These are phyloP conservation scores for Emmelina monodactyla DNA, from an alignment of 2,888 invertebrate genomes.

Conservation along the genomic window DNA sequence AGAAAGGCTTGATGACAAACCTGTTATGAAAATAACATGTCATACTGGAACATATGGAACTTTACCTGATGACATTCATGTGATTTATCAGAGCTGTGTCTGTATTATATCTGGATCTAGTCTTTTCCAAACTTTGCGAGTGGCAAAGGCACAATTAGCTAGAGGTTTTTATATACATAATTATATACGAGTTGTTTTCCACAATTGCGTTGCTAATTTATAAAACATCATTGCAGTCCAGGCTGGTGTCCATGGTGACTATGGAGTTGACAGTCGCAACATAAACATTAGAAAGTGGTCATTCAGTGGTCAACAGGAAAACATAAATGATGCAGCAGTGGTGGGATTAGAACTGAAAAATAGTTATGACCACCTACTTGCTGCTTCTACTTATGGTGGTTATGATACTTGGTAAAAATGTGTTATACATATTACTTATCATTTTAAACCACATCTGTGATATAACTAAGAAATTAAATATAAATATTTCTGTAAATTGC, in stretches of 20 bases:
- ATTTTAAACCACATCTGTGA: too few relatives aligned
- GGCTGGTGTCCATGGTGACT: conserved; percentile 71
- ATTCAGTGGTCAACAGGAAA: conserved; percentile 79
- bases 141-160: conserved; percentile 80
- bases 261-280: conserved; percentile 63
- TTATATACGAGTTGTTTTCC: not conserved
- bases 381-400: conserved; percentile 80
- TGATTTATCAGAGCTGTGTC: conserved; percentile 74
- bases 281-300: conserved; percentile 86
- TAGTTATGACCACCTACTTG: conserved; percentile 86
- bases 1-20: conserved; percentile 85
- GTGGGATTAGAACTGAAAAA: conserved; percentile 76
- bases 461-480: too few relatives aligned
- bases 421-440: too few relatives aligned
- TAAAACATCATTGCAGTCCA: conserved; percentile 57
- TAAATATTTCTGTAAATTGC: too few relatives aligned
- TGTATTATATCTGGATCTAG: conserved; percentile 80
- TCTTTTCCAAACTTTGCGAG: conserved; percentile 80
- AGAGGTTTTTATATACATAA: conserved; percentile 64
- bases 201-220: not conserved
- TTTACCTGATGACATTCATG: conserved; percentile 74
- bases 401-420: conserved; percentile 66
- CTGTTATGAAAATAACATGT: conserved; percentile 81
- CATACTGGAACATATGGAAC: conserved; percentile 67
- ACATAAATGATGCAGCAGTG: conserved; percentile 78